These are phyloP conservation scores for Eristalis pertinax DNA, from an alignment of 2,888 invertebrate genomes.

Conservation along the genomic window DNA sequence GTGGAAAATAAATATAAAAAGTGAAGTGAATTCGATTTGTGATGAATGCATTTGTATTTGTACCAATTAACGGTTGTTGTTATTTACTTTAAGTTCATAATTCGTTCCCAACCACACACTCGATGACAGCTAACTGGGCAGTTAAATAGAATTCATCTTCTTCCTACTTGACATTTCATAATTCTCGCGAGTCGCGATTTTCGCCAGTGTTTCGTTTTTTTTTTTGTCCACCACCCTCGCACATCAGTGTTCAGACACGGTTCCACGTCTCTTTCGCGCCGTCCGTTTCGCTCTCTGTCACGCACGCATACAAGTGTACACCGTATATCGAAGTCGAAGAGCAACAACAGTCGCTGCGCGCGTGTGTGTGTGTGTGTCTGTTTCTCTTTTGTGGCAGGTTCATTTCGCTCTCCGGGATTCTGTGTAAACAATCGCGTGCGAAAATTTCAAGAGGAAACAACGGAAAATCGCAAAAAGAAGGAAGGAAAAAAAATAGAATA, in stretches of 20 bases:
- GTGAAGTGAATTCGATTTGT: neutral
- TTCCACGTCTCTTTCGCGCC: constrained; percentile 1
- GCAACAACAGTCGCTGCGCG: constrained; percentile 1
- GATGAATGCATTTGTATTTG: neutral
- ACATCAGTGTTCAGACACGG: neutral
- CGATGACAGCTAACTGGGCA: constrained; percentile 25
- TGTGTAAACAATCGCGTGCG: constrained; percentile 66
- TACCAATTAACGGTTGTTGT: constrained; percentile 34
- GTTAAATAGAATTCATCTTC: constrained; percentile 19
- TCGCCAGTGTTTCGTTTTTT: constrained; percentile 18
- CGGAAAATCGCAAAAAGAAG: constrained; percentile 3
- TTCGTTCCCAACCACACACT: neutral
- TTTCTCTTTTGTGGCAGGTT: constrained; percentile 45
- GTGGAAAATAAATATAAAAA: neutral
- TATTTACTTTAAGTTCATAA: constrained; percentile 35
- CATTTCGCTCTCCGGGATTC: constrained; percentile 37
- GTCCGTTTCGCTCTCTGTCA: neutral
- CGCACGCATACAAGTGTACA: neutral
- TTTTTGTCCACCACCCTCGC: neutral
- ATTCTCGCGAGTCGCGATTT: constrained; percentile 46
- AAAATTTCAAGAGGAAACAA: constrained; percentile 46
- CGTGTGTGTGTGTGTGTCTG: constrained; percentile 10
- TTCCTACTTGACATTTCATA: constrained; percentile 63
- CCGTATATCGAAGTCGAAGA: no score
- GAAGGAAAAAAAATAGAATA: constrained; percentile 5